phyloP scores from a whole-genome alignment of 2,113 vertebrate species.

The Pygoscelis adeliae region DNA sequence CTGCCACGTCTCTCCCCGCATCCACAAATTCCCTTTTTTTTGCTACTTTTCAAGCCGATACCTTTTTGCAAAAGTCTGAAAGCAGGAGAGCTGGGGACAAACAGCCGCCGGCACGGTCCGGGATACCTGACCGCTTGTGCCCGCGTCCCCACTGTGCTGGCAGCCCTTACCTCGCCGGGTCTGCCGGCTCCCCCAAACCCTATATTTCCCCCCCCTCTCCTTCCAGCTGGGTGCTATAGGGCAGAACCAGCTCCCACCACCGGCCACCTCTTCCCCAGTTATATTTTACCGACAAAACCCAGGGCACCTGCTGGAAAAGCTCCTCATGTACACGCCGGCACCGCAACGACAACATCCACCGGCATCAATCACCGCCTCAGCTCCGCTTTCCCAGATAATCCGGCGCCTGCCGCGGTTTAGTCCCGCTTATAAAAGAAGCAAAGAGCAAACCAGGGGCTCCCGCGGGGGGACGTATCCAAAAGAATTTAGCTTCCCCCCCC shows the following conservation, averaged over 20 bases:
- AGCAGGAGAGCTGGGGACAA: background rate
- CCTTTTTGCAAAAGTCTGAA: background rate
- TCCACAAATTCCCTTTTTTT: background rate
- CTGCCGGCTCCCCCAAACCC: background rate
- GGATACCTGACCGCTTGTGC: background rate
- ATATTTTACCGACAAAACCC: background rate
- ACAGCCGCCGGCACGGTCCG: background rate
- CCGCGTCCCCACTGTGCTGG: rapidly evolving
- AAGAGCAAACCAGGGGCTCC: background rate
- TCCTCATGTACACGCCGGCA: background rate
- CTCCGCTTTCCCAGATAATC: background rate
- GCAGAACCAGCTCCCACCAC: background rate
- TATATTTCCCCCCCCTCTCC: rapidly evolving
- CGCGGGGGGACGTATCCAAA: background rate
- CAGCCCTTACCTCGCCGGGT: rapidly evolving
- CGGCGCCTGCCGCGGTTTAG: background rate
- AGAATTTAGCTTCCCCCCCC: background rate
- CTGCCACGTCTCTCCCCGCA: background rate
- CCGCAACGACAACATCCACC: background rate
- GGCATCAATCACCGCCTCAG: background rate
- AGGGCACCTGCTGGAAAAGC: constrained; percentile 13
- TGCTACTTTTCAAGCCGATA: background rate
- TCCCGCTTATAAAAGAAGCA: background rate
- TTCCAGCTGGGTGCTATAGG: background rate
- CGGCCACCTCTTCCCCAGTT: background rate